Evolutionary conservation across 2,113 vertebrate species (phyloP).

Genomic region (Scolopax mira): DNA sequence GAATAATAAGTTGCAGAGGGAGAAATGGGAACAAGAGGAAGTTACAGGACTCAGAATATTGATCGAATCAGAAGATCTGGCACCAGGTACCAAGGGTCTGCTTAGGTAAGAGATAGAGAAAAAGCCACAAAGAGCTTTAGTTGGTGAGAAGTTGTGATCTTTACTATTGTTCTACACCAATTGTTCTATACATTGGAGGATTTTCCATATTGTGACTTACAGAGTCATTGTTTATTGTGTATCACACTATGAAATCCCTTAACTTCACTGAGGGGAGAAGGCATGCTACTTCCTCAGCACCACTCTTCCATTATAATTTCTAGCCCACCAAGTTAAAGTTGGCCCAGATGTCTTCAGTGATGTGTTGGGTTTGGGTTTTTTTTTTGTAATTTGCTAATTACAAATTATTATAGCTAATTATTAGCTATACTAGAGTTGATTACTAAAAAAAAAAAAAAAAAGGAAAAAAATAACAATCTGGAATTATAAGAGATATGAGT

Average conservation of each 20-base stretch:
- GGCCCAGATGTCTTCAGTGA: background rate
- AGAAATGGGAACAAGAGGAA: background rate
- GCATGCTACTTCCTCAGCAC: background rate
- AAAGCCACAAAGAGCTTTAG: background rate
- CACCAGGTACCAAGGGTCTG: background rate
- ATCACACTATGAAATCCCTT: background rate
- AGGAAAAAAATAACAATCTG: background rate
- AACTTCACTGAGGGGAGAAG: background rate
- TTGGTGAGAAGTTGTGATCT: background rate
- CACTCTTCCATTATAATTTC: background rate
- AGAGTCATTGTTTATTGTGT: background rate
- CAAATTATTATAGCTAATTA: background rate
- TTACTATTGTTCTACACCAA: background rate
- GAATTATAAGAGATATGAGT: background rate
- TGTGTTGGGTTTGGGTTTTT: too few species aligned
- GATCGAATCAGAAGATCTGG: background rate
- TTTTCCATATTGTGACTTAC: background rate
- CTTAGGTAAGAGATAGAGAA: background rate
- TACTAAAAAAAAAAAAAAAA: background rate
- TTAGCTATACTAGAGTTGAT: background rate
- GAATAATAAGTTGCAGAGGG: background rate
- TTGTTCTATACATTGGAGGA: background rate
- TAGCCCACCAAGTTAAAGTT: background rate
- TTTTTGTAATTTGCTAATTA: background rate
- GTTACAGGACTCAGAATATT: background rate